Percentiles rank a stretch among this genome's conserved stretches.
Conservation (phyloP, 2,113 vertebrate species). For the Mormyrus lacerda region DNA sequence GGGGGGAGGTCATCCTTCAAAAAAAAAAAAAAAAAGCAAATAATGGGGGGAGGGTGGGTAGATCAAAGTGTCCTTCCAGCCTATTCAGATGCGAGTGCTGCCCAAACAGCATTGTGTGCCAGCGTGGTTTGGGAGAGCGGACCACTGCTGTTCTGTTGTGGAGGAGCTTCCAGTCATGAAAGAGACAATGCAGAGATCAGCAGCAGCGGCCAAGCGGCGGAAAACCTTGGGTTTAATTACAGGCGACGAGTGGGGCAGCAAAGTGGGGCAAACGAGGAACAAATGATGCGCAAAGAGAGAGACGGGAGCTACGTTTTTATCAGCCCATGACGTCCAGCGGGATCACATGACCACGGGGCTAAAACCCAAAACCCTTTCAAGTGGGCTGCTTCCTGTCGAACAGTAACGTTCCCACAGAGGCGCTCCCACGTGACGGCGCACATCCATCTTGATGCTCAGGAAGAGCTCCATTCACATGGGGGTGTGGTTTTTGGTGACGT, state of each 20-base stretch:
- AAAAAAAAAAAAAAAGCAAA: constrained; percentile 7
- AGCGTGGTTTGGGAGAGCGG: constrained; percentile 64
- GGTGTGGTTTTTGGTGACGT: neutral
- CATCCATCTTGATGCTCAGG: neutral
- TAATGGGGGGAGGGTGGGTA: constrained; percentile 47
- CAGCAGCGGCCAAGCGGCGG: constrained; percentile 71
- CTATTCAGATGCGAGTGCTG: constrained; percentile 72
- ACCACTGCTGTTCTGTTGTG: constrained; percentile 68
- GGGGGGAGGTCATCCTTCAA: constrained; percentile 42
- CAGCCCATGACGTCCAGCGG: constrained; percentile 42
- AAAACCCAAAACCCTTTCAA: neutral
- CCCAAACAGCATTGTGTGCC: constrained; percentile 68
- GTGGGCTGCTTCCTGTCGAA: neutral
- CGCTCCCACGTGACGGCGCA: neutral
- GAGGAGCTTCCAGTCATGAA: constrained; percentile 74
- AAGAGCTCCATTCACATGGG: neutral
- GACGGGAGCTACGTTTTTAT: constrained; percentile 44
- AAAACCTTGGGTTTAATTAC: constrained; percentile 74
- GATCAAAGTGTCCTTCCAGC: constrained; percentile 72
- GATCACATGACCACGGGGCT: constrained; percentile 29
- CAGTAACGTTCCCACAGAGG: neutral
- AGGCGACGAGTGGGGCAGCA: constrained; percentile 66
- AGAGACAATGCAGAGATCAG: constrained; percentile 76
- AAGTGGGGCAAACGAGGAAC: constrained; percentile 65
- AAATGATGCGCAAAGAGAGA: constrained; percentile 52